Evolutionary conservation across 2,888 invertebrate genomes (phyloP), one percentile per base, ranked within the genome.

Genomic region (Drosophila niveifrons): DNA sequence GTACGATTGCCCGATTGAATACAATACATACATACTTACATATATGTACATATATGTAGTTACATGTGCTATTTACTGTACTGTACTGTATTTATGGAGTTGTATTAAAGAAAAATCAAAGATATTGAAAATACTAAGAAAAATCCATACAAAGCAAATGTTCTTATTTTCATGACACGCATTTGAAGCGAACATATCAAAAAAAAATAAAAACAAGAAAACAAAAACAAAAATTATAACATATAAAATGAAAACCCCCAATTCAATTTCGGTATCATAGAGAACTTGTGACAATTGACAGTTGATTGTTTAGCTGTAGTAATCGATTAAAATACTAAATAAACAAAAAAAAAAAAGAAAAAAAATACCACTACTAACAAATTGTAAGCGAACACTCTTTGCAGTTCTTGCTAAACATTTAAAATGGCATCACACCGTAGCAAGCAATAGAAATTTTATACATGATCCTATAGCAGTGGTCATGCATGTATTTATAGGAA

Each of bases 181-280:
- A 82, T 83, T 83, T 83, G 80, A 82, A 85, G 82, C 78, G 80
- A 83, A 83, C 82, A 83, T 85, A 83, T 83, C 82, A 83, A 83
- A 85, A 76, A 47, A 64, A 66, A 46, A 82, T 65, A 36, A 66
- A 70, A 55, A 43, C 36, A 0, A 7, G 36, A 52, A 56, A 69
- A 73, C 68, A 63, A 56, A 41, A 48, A 61, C 11, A 52, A 15
- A 56, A 46, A 7, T 34, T 3, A 61, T 64, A 66, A 43, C 36
- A 36, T 36, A 36, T n/a, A 31, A 64, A 48, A 34, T 44, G 1
- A 9, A 47, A 28, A 59, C 29, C 50, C 17, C 47, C 43, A 62
- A 48, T 64, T 68, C 51, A 61, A 66, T 57, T 50, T 66, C 63
- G 52, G 68, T 68, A 73, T 64, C 68, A 68, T 69, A 55, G 43